Percentiles rank a stretch among this genome's conserved stretches.
These are phyloP conservation scores for Corythaeola cristata DNA, from an alignment of 2,113 vertebrate species.

Conservation along the genomic window DNA sequence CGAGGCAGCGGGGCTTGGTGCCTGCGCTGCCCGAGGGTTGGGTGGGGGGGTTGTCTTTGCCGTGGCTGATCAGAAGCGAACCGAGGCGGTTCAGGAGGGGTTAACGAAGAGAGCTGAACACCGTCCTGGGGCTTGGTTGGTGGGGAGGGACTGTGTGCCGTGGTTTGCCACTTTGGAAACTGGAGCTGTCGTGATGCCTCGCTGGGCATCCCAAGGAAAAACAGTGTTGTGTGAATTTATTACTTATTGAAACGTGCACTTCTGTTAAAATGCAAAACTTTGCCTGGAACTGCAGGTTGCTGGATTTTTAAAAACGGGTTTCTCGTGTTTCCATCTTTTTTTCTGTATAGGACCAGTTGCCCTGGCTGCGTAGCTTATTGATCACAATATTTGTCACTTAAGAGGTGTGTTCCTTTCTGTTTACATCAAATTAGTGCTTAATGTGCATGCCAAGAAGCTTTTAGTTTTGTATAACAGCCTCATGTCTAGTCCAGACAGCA, in stretches of 20 bases:
- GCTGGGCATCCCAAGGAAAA: too few species aligned
- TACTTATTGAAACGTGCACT: rapidly evolving
- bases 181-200: rapidly evolving
- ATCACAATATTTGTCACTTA: not conserved
- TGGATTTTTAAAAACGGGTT: rapidly evolving
- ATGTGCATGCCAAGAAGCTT: rapidly evolving
- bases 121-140: rapidly evolving
- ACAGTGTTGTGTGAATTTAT: rapidly evolving
- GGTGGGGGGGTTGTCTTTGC: too few species aligned
- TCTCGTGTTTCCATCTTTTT: not conserved
- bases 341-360: not conserved
- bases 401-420: not conserved
- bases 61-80: rapidly evolving
- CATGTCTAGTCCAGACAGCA: too few species aligned
- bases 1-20: rapidly evolving
- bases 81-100: not conserved
- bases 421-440: not conserved
- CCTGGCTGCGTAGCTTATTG: not conserved
- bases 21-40: too few species aligned
- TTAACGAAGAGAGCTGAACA: rapidly evolving
- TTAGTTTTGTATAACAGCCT: not conserved
- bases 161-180: rapidly evolving
- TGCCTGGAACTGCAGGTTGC: too few species aligned
- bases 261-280: too few species aligned
- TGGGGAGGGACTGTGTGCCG: not conserved